phyloP scores from a whole-genome alignment of 35 echinoderm and acorn worm genomes.

The Holothuria glaberrima region DNA sequence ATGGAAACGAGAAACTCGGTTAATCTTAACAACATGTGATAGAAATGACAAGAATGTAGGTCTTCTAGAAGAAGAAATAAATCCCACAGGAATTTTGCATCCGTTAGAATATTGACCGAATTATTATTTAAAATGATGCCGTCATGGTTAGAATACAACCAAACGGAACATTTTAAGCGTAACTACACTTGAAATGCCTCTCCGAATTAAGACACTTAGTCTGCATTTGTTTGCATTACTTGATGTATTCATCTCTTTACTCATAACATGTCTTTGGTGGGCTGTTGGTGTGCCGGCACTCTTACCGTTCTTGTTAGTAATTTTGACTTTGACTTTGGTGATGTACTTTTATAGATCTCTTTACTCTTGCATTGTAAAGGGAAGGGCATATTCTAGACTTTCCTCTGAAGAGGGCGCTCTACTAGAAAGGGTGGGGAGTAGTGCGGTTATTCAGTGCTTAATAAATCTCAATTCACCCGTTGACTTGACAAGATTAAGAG shows the following conservation, averaged over 20 bases:
- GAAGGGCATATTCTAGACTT: background rate
- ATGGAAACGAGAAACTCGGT: no score
- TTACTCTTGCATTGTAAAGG: background rate
- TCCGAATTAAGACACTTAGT: background rate
- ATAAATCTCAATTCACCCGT: conserved; percentile 17
- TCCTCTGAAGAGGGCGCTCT: background rate
- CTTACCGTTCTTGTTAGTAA: background rate
- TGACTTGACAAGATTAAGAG: background rate
- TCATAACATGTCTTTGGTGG: background rate
- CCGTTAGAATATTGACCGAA: no score
- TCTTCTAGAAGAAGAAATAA: no score
- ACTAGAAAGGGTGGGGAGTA: conserved; percentile 28
- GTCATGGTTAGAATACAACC: no score
- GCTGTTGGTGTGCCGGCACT: background rate
- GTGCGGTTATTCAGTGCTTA: conserved; percentile 5
- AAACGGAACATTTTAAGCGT: no score
- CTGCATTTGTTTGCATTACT: background rate
- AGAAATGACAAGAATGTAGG: no score
- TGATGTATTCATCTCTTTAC: background rate
- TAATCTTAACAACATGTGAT: no score
- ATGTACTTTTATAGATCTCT: background rate
- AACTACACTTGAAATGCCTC: conserved; percentile 4
- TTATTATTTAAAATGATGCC: no score
- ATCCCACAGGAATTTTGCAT: no score
- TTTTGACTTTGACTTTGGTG: background rate